Evolutionary conservation across 35 echinoderm and acorn worm species (phyloP).

Genomic region (Acanthaster planci): DNA sequence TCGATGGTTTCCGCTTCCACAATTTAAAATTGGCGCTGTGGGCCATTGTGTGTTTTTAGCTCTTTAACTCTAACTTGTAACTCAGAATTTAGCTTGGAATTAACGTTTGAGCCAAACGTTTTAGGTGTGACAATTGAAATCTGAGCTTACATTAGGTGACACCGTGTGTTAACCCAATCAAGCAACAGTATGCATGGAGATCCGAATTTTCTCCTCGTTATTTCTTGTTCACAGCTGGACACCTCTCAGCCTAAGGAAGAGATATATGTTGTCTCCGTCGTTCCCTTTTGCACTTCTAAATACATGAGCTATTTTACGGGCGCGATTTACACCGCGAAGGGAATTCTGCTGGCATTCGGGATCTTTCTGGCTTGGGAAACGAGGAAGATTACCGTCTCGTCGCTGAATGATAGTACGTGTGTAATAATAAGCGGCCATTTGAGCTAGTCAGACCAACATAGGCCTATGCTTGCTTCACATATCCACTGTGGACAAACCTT

Average conservation of each 20-base stretch:
- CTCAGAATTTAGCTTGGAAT: no score
- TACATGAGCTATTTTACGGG: constrained; percentile 14
- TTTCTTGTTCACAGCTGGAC: not conserved
- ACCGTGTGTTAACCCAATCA: no score
- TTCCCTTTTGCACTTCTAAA: constrained; percentile 6
- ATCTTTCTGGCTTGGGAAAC: constrained; percentile 71
- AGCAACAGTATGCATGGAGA: not conserved
- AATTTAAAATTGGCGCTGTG: no score
- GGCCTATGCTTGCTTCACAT: no score
- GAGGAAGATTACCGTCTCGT: constrained; percentile 23
- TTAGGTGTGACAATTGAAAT: no score
- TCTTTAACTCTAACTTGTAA: no score
- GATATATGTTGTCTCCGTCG: constrained; percentile 5
- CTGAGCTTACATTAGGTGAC: no score
- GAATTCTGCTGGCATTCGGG: constrained; percentile 8
- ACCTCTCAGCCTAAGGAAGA: not conserved
- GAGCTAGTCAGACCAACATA: not conserved
- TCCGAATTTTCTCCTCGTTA: no score
- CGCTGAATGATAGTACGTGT: constrained; percentile 60
- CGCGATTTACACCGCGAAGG: constrained; percentile 10
- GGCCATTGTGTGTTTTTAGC: no score
- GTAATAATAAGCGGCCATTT: not conserved
- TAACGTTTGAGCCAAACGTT: no score
- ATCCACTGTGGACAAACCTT: no score
- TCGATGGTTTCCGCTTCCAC: no score